Evolutionary conservation across 1,140 invertebrate species (phyloP), one percentile per base, ranked within the genome.

Genomic region (Drosophila miranda): DNA sequence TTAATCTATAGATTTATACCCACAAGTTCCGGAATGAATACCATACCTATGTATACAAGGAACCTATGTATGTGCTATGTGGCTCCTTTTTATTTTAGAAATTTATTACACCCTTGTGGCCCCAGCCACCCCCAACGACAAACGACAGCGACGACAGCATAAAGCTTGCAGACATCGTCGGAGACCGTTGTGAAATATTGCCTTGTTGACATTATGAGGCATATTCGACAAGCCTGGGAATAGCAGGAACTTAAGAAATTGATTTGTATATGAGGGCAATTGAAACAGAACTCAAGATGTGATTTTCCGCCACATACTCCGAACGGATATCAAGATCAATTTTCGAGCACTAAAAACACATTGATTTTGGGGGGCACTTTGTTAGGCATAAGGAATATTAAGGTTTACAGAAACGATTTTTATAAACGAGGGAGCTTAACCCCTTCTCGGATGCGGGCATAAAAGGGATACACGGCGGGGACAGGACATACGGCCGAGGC

Each of bases 301-400:
- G 42, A 49, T 49, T 56, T 56, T 30, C 3, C 34, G 34, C 34
- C 34, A 38, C 30, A 34, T 34, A 34, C 9, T 34, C 30, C 11
- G 34, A 54, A 14, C 1, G 59, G 62, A 63, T 73, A 59, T 73
- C 44, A 51, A 19, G 49, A 59, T 53, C 58, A 63, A 63, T 74
- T 73, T 68, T 53, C 28, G 7, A 26, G 72, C 58, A 68, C 68
- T 76, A 54, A 73, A 75, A 62, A 59, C 68, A 73, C 59, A 55
- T 49, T 70, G 70, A 13, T 42, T 43, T 55, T 52, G 56, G 49
- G 34, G 3, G 4, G 45, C 63, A 58, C 58, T 76, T 69, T 69
- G 49, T 46, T 42, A 19, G 14, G 38, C 58, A 74, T 76, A 74
- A 74, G 34, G 11, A 13, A 38, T 38, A 38, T 38, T 38, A 38